These are phyloP conservation scores for Drosophila takahashii DNA, from an alignment of 1,140 invertebrate species.

Conservation along the genomic window DNA sequence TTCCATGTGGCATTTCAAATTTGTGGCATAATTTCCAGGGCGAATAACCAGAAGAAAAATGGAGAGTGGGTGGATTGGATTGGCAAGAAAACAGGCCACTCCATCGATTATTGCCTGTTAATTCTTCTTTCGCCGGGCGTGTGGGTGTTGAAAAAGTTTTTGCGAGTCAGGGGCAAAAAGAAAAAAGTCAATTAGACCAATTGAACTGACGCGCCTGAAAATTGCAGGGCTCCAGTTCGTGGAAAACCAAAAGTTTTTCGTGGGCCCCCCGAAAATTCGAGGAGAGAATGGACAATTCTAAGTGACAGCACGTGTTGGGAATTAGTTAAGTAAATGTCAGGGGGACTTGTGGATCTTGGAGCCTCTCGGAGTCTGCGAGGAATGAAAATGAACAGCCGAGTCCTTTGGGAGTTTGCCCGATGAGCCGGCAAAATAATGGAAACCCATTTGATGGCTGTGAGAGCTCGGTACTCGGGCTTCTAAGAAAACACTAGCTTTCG, in stretches of 20 bases:
- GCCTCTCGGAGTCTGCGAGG: not conserved
- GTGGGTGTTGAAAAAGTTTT: conserved; percentile 54
- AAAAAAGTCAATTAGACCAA: conserved; percentile 77
- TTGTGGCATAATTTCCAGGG: conserved; percentile 52
- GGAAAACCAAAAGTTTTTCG: conserved; percentile 62
- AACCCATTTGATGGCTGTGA: conserved; percentile 13
- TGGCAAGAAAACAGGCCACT: conserved; percentile 44
- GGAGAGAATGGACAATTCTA: conserved; percentile 27
- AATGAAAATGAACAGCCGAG: conserved; percentile 25
- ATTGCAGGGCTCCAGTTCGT: conserved; percentile 35
- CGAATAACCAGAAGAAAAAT: not conserved
- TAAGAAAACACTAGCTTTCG: conserved; percentile 9
- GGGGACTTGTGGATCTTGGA: conserved; percentile 14
- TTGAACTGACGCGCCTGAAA: conserved; percentile 61
- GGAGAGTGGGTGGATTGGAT: conserved; percentile 41
- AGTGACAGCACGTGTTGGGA: conserved; percentile 62
- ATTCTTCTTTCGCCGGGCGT: conserved; percentile 37
- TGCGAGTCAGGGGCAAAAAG: conserved; percentile 13
- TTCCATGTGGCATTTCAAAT: conserved; percentile 50
- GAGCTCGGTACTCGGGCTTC: not conserved
- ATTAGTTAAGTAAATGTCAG: conserved; percentile 48
- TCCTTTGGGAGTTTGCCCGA: not conserved
- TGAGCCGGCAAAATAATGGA: conserved; percentile 9
- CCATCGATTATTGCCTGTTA: conserved; percentile 76
- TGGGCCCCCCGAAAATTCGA: not conserved